These are phyloP conservation scores for Chlorodrepanis virens DNA, from an alignment of 2,113 vertebrate genomes.

Conservation along the genomic window DNA sequence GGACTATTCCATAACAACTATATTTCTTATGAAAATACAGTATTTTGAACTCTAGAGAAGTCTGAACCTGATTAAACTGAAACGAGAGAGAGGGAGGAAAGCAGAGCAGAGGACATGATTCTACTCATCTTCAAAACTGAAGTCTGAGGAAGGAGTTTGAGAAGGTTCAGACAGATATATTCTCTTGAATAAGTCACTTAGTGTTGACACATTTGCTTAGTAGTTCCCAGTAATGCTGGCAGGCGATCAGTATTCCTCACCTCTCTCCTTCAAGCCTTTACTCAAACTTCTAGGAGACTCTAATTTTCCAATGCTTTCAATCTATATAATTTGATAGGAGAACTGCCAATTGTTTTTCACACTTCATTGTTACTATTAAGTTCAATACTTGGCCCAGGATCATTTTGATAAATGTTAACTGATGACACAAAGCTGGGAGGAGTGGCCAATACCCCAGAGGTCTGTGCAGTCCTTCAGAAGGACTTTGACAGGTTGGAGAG, in stretches of 20 bases:
- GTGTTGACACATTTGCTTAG: background rate
- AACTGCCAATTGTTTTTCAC: background rate
- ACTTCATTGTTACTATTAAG: background rate
- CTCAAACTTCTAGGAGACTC: background rate
- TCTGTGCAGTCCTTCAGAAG: background rate
- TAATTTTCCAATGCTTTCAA: background rate
- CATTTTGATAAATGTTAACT: background rate
- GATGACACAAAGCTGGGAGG: background rate
- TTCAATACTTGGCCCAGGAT: background rate
- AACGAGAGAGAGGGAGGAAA: background rate
- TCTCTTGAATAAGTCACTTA: background rate
- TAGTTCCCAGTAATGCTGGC: background rate
- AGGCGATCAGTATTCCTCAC: background rate
- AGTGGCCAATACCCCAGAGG: background rate
- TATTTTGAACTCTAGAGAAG: slow-evolving; percentile 12
- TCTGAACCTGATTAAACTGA: background rate
- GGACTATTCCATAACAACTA: slow-evolving; percentile 26
- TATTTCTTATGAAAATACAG: slow-evolving; percentile 6
- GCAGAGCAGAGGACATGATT: background rate
- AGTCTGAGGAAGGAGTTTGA: background rate
- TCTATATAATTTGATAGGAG: background rate
- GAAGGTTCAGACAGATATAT: background rate
- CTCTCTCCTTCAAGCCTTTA: background rate
- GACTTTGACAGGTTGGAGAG: accelerated
- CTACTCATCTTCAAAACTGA: background rate